A percentile compares a stretch with the other conserved stretches of the same genome.
phyloP scores from a whole-genome alignment of 2,888 invertebrate genomes.

The Tenthredo mesomela region DNA sequence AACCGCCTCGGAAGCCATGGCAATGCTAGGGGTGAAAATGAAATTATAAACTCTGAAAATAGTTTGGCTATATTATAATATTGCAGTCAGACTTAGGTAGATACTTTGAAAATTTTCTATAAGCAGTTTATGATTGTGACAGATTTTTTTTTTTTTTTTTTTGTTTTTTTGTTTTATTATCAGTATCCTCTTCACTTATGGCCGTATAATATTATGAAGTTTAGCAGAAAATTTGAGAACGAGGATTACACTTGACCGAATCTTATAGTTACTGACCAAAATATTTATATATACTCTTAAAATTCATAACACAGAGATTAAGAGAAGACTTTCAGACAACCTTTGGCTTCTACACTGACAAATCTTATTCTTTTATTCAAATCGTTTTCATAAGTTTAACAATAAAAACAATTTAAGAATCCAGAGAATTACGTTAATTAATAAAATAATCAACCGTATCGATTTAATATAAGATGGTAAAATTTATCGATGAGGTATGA shows the following conservation, averaged over 20 bases:
- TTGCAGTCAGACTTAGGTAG: not conserved
- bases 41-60: not conserved
- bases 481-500: not conserved
- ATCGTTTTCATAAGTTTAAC: not conserved
- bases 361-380: not conserved
- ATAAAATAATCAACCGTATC: not conserved
- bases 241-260: not conserved
- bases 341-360: not conserved
- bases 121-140: not conserved
- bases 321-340: slow-evolving; percentile 23
- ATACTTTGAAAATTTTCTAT: not conserved
- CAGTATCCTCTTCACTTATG: not conserved
- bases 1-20: slow-evolving; percentile 62
- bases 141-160: too few species aligned
- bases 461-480: not conserved
- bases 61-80: not conserved
- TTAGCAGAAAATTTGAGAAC: not conserved
- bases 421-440: not conserved
- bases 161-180: not conserved
- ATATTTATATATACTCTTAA: not conserved
- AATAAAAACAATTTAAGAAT: not conserved
- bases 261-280: not conserved
- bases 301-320: slow-evolving; percentile 4
- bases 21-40: slow-evolving; percentile 5
- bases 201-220: not conserved